These are phyloP conservation scores for Haemorhous mexicanus DNA, from an alignment of 2,113 vertebrate species.

Conservation along the genomic window DNA sequence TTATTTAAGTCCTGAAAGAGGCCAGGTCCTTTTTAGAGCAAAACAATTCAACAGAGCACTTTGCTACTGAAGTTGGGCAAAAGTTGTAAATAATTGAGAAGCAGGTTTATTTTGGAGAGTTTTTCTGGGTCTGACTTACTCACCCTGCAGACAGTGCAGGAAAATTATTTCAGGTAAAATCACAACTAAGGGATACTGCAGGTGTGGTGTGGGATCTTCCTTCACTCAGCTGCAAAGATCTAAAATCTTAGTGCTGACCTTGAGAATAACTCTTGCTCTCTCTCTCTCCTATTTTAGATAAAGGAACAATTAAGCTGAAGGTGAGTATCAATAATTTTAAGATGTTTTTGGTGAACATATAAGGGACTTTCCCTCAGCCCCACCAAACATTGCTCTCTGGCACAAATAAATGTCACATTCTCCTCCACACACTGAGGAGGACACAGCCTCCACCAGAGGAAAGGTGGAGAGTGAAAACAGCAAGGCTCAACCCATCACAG, in stretches of 20 bases:
- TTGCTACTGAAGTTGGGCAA: background rate
- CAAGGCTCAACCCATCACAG: background rate
- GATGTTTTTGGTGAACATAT: background rate
- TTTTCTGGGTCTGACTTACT: background rate
- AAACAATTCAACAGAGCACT: background rate
- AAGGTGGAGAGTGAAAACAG: background rate
- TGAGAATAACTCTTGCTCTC: background rate
- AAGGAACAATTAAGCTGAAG: conserved; percentile 89
- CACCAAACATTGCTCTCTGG: background rate
- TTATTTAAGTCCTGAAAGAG: background rate
- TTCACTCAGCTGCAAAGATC: background rate
- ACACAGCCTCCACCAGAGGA: background rate
- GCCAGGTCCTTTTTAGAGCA: background rate
- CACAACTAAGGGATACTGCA: background rate
- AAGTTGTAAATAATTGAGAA: background rate
- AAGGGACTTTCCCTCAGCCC: background rate
- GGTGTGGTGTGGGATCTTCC: background rate
- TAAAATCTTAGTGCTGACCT: background rate
- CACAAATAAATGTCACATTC: background rate
- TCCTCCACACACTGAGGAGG: background rate
- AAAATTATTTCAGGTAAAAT: background rate
- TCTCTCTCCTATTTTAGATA: conserved; percentile 77
- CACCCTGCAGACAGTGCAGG: background rate
- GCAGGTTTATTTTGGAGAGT: background rate
- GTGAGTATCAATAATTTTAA: conserved; percentile 71